phyloP scores from a whole-genome alignment of 2,888 invertebrate genomes.

The Clistopyga incitator region DNA sequence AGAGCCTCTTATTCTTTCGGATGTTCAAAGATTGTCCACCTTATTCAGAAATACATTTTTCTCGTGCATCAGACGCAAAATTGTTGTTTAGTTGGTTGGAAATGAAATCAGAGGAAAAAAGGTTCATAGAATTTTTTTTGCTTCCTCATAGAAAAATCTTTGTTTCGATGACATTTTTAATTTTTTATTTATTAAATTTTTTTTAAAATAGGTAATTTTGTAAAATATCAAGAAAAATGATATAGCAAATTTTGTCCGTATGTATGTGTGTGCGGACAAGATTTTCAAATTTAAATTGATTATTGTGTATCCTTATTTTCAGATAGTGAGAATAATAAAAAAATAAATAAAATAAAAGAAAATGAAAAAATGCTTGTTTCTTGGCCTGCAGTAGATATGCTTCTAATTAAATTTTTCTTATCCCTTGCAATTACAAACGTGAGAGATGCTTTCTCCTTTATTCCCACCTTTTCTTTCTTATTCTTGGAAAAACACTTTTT shows the following conservation, averaged over 20 bases:
- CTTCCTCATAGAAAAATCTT: no score
- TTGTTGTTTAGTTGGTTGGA: background rate
- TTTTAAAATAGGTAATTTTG: no score
- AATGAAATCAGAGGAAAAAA: background rate
- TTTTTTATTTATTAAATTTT: no score
- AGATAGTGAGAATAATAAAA: background rate
- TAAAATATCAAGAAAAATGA: background rate
- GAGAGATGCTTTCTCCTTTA: no score
- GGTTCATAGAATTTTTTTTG: background rate
- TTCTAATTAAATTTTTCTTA: background rate
- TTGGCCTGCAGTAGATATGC: background rate
- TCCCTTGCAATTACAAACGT: no score
- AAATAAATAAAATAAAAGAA: no score
- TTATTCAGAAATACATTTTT: slow-evolving; percentile 21
- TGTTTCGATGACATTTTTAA: no score
- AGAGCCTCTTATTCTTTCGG: slow-evolving; percentile 42
- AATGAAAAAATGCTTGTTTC: background rate
- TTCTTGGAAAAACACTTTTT: no score
- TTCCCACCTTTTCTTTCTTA: no score
- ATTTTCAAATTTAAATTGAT: no score
- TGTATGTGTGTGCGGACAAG: background rate
- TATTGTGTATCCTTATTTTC: no score
- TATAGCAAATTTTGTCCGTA: background rate
- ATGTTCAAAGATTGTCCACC: slow-evolving; percentile 24
- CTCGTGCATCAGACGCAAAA: background rate